Percentiles rank a stretch among this genome's conserved stretches.
Conservation (phyloP, 92 coral and sea anemone species). For the Actinernus sp. region DNA sequence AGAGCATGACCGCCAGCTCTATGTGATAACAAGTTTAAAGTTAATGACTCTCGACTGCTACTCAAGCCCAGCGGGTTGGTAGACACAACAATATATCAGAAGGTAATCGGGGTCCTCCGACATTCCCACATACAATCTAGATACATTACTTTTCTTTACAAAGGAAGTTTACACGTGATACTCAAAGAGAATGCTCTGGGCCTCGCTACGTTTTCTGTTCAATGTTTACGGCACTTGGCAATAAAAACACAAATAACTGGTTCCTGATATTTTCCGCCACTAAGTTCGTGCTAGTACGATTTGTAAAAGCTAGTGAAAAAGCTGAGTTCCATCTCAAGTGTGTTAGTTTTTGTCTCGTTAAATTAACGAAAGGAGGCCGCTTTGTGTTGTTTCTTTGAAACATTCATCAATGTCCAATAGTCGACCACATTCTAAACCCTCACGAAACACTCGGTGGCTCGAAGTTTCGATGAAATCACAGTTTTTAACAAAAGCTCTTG, state of each 20-base stretch:
- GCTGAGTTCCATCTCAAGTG: constrained; percentile 7
- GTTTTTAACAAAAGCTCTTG: constrained; percentile 22
- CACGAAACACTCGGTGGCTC: constrained; percentile 4
- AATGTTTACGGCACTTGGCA: constrained; percentile 11
- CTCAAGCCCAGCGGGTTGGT: constrained; percentile 28
- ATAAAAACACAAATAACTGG: too few relatives aligned
- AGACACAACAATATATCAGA: constrained; percentile 6
- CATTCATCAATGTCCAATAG: constrained; percentile 31
- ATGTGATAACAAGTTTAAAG: constrained; percentile 40
- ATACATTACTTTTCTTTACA: constrained; percentile 17
- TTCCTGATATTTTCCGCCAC: too few relatives aligned
- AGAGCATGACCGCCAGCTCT: constrained; percentile 9
- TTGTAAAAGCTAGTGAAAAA: constrained; percentile 10
- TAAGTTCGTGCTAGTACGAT: too few relatives aligned
- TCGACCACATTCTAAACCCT: constrained; percentile 46
- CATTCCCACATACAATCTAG: constrained; percentile 24
- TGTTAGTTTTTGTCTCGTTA: constrained; percentile 21
- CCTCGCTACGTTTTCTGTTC: too few relatives aligned
- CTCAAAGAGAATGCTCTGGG: constrained; percentile 13
- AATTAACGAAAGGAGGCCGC: constrained; percentile 33
- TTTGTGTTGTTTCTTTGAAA: constrained; percentile 44
- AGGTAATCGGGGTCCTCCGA: constrained; percentile 23
- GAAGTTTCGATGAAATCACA: constrained; percentile 16
- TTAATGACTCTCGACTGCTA: constrained; percentile 21
- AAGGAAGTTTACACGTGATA: constrained; percentile 17